Evolutionary conservation across 1,140 invertebrate species (phyloP), one percentile per base, ranked within the genome.

Genomic region (Arctopsyche grandis): DNA sequence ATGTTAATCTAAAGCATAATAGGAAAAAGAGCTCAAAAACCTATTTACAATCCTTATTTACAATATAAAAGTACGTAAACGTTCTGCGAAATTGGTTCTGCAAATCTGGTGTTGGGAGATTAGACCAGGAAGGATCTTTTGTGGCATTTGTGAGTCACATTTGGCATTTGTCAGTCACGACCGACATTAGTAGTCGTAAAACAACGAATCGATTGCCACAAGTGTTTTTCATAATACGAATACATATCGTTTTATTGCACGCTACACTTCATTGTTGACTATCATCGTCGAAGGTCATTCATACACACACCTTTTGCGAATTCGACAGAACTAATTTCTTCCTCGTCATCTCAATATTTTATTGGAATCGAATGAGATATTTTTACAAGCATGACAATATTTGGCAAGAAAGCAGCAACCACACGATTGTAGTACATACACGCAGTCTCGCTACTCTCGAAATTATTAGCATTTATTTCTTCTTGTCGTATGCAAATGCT

Each of bases 161-260:
- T 76, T 76, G 74, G 58, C 74, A 76, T 76, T 76, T 76, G 74
- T 24, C 46, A 63, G 74, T 76, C 74, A 76, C 74, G 74, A 74
- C 22, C 69, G 69, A 66, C 63, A 66, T 66, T 66, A 66, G 63
- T 66, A 66, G 63, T 22, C 21, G 21, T 26, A 22, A 66, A 26
- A 24, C 21, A 22, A 12, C 19, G 63, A 66, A 48, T 38, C 69
- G 69, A 46, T 66, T 76, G 74, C 58, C 19, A 76, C 74, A 63
- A 76, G 63, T 66, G 63, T 66, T 66, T 66, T 66, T 66, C 63
- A 22, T 22, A 24, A 66, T 26, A 10, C 10, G 16, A 14, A 52
- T 52, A 14, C 4, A 10, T 60, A 60, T 60, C 58, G 58, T 24
- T 60, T 21, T 60, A 66, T 66, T 66, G 63, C 63, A 52, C 16